These are phyloP conservation scores for Panurus biarmicus DNA, from an alignment of 2,113 vertebrate genomes.

Conservation along the genomic window DNA sequence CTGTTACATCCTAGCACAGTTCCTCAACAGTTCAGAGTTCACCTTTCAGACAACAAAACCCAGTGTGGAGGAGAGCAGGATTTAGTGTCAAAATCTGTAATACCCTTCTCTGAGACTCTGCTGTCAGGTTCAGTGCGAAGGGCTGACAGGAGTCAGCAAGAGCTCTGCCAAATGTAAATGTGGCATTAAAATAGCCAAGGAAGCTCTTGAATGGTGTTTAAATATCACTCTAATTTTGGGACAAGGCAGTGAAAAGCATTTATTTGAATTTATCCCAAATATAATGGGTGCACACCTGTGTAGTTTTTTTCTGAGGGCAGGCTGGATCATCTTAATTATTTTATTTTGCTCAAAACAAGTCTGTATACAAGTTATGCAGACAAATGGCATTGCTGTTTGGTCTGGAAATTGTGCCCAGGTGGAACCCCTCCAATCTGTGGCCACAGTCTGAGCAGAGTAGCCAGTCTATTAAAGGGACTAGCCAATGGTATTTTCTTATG, in stretches of 20 bases:
- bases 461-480: background rate
- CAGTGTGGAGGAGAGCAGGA: background rate
- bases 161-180: background rate
- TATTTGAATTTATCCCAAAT: background rate
- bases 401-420: background rate
- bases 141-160: background rate
- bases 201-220: background rate
- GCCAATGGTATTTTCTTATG: background rate
- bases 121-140: background rate
- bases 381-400: background rate
- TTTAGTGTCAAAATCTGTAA: background rate
- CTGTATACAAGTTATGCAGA: background rate
- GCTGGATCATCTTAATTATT: background rate
- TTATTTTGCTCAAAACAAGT: background rate
- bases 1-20: background rate
- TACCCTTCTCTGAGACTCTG: background rate
- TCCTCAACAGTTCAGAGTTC: background rate
- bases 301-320: background rate
- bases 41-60: background rate
- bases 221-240: background rate
- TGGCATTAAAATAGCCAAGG: background rate
- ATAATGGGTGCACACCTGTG: background rate
- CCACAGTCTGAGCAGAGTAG: background rate
- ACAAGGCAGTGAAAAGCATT: background rate
- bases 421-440: accelerated